These are phyloP conservation scores for Tipula helvola DNA, from an alignment of 2,888 invertebrate species.

Conservation along the genomic window DNA sequence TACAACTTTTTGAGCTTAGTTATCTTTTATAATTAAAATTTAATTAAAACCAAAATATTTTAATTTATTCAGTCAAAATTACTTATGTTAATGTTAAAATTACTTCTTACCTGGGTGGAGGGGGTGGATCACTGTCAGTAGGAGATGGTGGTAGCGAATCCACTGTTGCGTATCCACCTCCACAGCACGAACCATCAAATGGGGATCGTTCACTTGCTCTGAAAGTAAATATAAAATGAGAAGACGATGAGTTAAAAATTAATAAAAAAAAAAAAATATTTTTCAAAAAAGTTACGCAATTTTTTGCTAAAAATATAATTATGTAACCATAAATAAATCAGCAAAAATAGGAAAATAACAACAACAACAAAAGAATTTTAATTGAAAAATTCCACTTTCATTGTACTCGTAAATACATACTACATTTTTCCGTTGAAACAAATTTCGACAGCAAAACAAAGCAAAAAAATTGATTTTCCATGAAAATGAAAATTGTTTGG, in stretches of 20 bases:
- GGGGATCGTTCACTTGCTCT: conserved; percentile 74
- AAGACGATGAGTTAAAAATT: background rate
- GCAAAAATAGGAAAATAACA: background rate
- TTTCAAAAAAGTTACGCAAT: background rate
- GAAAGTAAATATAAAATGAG: conserved; percentile 20
- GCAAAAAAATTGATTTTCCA: background rate
- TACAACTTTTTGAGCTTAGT: no score
- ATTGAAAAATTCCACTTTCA: background rate
- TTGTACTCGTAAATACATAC: background rate
- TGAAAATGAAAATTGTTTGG: background rate
- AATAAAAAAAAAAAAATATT: background rate
- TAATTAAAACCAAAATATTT: background rate
- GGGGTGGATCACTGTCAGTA: conserved; percentile 53
- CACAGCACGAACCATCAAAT: conserved; percentile 78
- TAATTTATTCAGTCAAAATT: background rate
- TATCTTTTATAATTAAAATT: no score
- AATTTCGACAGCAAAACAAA: background rate
- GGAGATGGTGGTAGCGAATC: conserved; percentile 64
- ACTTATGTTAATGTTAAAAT: background rate
- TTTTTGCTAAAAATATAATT: background rate
- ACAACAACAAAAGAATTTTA: background rate
- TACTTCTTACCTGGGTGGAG: conserved; percentile 25
- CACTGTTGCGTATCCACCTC: conserved; percentile 64
- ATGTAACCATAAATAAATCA: background rate
- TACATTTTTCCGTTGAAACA: background rate